These are phyloP conservation scores for Drosophila pallidifrons DNA, from an alignment of 1,140 invertebrate species.

Conservation along the genomic window DNA sequence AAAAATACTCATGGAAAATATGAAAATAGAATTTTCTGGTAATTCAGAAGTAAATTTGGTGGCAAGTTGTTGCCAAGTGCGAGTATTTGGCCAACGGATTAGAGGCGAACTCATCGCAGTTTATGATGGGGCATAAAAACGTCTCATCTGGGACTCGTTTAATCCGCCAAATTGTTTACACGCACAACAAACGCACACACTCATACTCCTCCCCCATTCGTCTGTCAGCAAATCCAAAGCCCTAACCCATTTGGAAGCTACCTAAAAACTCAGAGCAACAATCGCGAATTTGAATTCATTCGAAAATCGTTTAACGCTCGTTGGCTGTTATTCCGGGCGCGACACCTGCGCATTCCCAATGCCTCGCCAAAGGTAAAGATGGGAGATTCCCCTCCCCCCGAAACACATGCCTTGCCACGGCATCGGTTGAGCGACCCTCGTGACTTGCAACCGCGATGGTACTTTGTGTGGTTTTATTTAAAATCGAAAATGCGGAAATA, in stretches of 20 bases:
- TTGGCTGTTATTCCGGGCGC: slow-evolving; percentile 57
- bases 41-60: slow-evolving; percentile 7
- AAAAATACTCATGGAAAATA: not conserved
- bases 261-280: slow-evolving; percentile 40
- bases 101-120: slow-evolving; percentile 43
- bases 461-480: slow-evolving; percentile 60
- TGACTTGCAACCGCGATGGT: slow-evolving; percentile 64
- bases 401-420: not conserved
- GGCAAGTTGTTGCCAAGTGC: slow-evolving; percentile 11
- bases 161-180: slow-evolving; percentile 79
- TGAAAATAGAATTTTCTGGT: not conserved
- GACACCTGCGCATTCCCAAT: slow-evolving; percentile 75
- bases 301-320: slow-evolving; percentile 77
- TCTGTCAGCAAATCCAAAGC: not conserved
- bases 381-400: not conserved
- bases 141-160: slow-evolving; percentile 81
- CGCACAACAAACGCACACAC: slow-evolving; percentile 34
- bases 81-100: slow-evolving; percentile 39
- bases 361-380: slow-evolving; percentile 23
- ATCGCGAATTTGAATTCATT: slow-evolving; percentile 81
- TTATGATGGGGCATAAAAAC: slow-evolving; percentile 76
- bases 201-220: not conserved
- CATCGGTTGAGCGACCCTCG: slow-evolving; percentile 7
- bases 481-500: slow-evolving; percentile 76
- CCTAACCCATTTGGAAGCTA: slow-evolving; percentile 22